These are phyloP conservation scores for Argynnis bischoffii DNA, from an alignment of 2,888 invertebrate species.

Conservation along the genomic window DNA sequence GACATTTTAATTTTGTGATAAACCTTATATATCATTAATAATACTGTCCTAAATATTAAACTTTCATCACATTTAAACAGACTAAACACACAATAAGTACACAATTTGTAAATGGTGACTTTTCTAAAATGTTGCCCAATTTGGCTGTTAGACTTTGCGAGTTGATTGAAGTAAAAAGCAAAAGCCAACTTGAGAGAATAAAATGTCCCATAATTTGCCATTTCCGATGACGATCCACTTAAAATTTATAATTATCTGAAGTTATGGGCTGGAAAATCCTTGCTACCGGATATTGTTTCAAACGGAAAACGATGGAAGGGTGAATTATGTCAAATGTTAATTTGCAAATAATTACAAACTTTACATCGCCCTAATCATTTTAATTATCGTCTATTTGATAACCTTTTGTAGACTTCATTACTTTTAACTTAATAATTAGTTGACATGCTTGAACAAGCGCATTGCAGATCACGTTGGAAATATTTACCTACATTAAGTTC, in stretches of 20 bases:
- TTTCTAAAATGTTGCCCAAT: too few relatives aligned
- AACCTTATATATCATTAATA: too few relatives aligned
- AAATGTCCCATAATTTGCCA: background rate
- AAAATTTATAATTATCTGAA: slow-evolving; percentile 6
- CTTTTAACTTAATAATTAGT: slow-evolving; percentile 3
- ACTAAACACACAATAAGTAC: too few relatives aligned
- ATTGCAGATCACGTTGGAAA: slow-evolving; percentile 11
- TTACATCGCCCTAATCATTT: background rate
- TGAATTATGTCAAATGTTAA: background rate
- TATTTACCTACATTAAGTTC: background rate
- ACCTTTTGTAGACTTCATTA: background rate
- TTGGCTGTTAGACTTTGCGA: background rate
- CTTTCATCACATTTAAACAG: too few relatives aligned
- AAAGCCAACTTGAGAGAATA: background rate
- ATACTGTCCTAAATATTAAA: too few relatives aligned
- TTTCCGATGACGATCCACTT: background rate
- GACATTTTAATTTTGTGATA: too few relatives aligned
- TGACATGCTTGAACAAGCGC: slow-evolving; percentile 20
- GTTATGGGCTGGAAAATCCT: background rate
- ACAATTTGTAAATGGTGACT: too few relatives aligned
- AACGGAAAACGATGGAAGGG: background rate
- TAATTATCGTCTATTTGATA: slow-evolving; percentile 2
- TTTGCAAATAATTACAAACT: slow-evolving; percentile 8
- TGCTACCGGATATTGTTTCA: slow-evolving; percentile 5
- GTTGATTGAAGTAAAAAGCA: slow-evolving; percentile 2